These are phyloP conservation scores for Cryptotermes secundus DNA, from an alignment of 1,140 invertebrate species.

Conservation along the genomic window DNA sequence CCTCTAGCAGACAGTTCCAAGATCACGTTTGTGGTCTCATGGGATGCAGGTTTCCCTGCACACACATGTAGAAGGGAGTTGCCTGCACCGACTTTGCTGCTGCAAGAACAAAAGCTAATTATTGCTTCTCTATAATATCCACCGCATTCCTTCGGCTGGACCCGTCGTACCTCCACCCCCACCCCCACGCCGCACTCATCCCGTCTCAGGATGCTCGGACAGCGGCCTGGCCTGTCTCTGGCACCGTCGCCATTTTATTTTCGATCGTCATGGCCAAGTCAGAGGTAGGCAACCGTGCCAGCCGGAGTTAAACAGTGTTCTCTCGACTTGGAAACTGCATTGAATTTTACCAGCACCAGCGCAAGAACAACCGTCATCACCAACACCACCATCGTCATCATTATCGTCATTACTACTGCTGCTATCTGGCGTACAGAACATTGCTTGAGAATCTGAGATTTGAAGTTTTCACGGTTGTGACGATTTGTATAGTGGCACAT, in stretches of 20 bases:
- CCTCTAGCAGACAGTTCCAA: too few species aligned
- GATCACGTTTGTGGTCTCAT: too few species aligned
- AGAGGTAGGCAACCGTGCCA: not conserved
- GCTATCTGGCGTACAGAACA: too few species aligned
- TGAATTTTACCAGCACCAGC: not conserved
- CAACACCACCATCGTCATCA: not conserved
- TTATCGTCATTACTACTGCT: not conserved
- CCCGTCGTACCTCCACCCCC: not conserved
- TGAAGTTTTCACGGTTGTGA: too few species aligned
- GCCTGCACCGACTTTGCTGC: not conserved
- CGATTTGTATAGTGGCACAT: too few species aligned
- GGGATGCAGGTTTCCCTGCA: too few species aligned
- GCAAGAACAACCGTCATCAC: not conserved
- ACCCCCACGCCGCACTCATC: not conserved
- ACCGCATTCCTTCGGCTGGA: not conserved
- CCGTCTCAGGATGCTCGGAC: not conserved
- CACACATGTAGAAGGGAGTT: too few species aligned
- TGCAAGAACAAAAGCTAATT: not conserved
- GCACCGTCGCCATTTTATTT: not conserved
- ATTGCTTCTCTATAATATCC: conserved; percentile 7
- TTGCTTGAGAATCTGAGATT: too few species aligned
- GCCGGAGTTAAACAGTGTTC: not conserved
- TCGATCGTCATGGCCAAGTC: not conserved
- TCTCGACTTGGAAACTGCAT: not conserved
- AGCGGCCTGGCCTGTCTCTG: not conserved